A percentile compares a stretch with the other conserved stretches of the same genome.
Evolutionary conservation across 1,140 invertebrate species (phyloP).

Genomic region (Aphaenogaster ashmeadi): DNA sequence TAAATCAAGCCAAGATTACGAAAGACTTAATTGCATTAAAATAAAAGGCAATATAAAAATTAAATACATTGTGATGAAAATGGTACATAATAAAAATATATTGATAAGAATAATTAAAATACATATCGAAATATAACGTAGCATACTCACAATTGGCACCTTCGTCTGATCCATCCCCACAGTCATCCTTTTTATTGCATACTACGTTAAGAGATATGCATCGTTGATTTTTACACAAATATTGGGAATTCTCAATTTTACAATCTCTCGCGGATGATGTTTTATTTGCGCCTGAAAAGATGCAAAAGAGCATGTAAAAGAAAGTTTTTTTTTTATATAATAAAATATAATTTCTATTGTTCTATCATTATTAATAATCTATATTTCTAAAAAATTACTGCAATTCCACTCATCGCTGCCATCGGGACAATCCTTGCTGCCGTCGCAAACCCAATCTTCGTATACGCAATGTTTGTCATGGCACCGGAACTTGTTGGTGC

Average conservation of each 20-base stretch:
- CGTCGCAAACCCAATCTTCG: constrained; percentile 90
- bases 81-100: neutral
- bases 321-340: constrained; percentile 66
- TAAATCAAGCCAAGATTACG: neutral
- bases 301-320: constrained; percentile 41
- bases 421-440: constrained; percentile 89
- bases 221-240: constrained; percentile 88
- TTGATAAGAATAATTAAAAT: constrained; percentile 4
- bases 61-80: neutral
- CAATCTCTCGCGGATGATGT: constrained; percentile 81
- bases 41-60: neutral
- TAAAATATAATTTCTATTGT: constrained; percentile 34
- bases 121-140: constrained; percentile 67
- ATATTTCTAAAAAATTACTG: constrained; percentile 82
- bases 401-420: constrained; percentile 90
- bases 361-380: neutral
- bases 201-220: constrained; percentile 90
- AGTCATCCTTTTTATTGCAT: constrained; percentile 92
- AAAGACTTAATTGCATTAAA: neutral
- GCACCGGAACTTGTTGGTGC: constrained; percentile 87
- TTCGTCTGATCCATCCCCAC: constrained; percentile 93
- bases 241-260: constrained; percentile 85
- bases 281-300: constrained; percentile 53
- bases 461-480: constrained; percentile 89
- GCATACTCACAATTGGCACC: constrained; percentile 86